These are phyloP conservation scores for Barnardius zonarius DNA, from an alignment of 2,113 vertebrate genomes.

Conservation along the genomic window DNA sequence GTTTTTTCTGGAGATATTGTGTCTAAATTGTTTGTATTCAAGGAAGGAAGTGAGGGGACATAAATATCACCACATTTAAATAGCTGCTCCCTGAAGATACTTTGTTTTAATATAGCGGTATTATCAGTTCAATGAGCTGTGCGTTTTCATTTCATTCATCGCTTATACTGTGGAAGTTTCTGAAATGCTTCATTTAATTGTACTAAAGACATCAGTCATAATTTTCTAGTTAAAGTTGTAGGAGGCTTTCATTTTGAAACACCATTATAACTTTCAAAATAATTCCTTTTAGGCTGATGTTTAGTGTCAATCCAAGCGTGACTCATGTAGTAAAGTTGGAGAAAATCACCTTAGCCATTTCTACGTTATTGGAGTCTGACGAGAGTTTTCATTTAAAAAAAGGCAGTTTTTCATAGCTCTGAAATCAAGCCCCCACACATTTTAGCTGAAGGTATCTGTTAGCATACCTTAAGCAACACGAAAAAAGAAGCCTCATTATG, in stretches of 20 bases:
- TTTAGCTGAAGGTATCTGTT: neutral
- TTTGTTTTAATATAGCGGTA: conserved; percentile 15
- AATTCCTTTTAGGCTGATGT: conserved; percentile 54
- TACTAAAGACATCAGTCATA: conserved; percentile 34
- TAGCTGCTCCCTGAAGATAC: conserved; percentile 1
- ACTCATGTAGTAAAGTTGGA: conserved; percentile 11
- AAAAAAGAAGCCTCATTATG: neutral
- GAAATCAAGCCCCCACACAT: neutral
- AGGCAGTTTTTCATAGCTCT: neutral
- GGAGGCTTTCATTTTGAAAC: conserved; percentile 62
- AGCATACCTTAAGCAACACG: neutral
- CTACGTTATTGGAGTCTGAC: neutral
- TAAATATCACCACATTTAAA: conserved; percentile 24
- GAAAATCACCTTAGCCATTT: conserved; percentile 44
- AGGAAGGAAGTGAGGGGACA: conserved; percentile 32
- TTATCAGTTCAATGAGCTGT: conserved; percentile 7
- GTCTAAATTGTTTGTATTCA: conserved; percentile 35
- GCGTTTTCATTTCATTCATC: conserved; percentile 37
- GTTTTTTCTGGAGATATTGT: neutral
- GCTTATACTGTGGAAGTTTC: neutral
- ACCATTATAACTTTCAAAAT: conserved; percentile 61
- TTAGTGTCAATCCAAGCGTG: conserved; percentile 12
- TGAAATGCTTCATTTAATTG: conserved; percentile 37
- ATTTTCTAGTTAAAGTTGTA: conserved; percentile 54
- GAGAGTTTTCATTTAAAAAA: neutral